Percentiles rank a stretch among this genome's conserved stretches.
Conservation (phyloP, 2,888 invertebrate genomes). For the Camponotus fellah region DNA sequence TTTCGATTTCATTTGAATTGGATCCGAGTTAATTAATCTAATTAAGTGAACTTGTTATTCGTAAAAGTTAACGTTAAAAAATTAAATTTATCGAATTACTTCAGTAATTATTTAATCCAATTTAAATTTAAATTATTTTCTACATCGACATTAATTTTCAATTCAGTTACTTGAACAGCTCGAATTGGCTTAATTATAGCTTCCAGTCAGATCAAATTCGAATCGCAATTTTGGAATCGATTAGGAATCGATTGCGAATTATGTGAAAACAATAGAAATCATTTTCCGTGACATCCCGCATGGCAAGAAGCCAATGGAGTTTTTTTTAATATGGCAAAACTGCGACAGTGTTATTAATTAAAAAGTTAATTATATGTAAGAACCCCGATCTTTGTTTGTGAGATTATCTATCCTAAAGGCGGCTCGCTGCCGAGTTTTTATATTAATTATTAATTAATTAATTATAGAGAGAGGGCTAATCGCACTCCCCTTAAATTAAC, state of each 20-base stretch:
- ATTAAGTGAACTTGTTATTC: not conserved
- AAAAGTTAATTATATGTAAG: constrained; percentile 29
- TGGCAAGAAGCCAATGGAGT: not conserved
- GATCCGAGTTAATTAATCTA: not conserved
- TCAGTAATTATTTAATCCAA: not conserved
- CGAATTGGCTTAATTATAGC: not conserved
- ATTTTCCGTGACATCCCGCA: constrained; percentile 21
- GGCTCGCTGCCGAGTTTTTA: constrained; percentile 18
- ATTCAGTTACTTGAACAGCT: not conserved
- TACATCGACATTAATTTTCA: not conserved
- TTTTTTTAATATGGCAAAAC: constrained; percentile 5
- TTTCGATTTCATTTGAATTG: not conserved
- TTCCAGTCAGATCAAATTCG: not conserved
- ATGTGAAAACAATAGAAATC: not conserved
- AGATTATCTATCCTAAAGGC: constrained; percentile 53
- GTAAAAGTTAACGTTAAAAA: not conserved
- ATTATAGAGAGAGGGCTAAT: constrained; percentile 27
- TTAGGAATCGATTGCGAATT: not conserved
- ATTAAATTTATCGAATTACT: not conserved
- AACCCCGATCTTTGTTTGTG: constrained; percentile 26
- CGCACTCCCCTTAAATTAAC: constrained; percentile 29
- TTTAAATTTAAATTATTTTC: not conserved
- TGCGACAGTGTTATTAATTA: constrained; percentile 26
- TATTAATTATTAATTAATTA: constrained; percentile 53
- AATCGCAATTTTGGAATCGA: not conserved